Conservation (phyloP, 30 jellyfish, hydroid and myxozoan species). For the Morbakka virulenta region DNA sequence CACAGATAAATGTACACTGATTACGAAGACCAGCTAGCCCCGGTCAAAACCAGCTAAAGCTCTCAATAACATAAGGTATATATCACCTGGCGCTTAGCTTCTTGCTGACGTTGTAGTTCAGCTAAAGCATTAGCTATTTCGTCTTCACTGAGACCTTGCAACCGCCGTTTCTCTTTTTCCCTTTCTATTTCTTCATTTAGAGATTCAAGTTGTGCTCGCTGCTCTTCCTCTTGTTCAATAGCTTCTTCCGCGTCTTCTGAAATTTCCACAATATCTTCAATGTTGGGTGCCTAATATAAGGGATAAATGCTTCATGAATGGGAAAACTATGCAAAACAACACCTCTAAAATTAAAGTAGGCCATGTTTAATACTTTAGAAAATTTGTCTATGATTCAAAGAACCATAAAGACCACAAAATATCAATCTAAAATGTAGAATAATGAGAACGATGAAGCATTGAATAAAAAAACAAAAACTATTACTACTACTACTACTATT, state of each 20-base stretch:
- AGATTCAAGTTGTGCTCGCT: constrained; percentile 34
- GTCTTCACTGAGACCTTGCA: constrained; percentile 64
- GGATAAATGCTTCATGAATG: no score
- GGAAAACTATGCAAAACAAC: no score
- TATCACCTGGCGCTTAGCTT: constrained; percentile 63
- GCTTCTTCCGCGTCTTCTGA: constrained; percentile 56
- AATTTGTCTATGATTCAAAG: no score
- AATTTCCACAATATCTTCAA: constrained; percentile 55
- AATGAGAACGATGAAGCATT: neutral
- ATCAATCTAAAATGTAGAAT: neutral
- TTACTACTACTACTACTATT: no score
- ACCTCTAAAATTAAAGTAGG: no score
- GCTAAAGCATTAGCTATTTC: constrained; percentile 66
- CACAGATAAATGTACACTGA: no score
- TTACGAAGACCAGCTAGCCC: no score
- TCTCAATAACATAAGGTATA: neutral
- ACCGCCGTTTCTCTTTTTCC: constrained; percentile 46
- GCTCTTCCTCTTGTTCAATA: constrained; percentile 51
- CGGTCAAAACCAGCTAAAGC: no score
- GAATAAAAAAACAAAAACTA: no score
- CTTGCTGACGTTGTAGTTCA: constrained; percentile 66
- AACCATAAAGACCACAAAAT: no score
- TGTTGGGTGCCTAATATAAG: constrained; percentile 46
- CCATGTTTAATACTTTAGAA: no score
- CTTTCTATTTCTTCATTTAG: constrained; percentile 68